Base-by-base conservation (phyloP, 2,888 invertebrate species). In the Ligdia adustata region DNA sequence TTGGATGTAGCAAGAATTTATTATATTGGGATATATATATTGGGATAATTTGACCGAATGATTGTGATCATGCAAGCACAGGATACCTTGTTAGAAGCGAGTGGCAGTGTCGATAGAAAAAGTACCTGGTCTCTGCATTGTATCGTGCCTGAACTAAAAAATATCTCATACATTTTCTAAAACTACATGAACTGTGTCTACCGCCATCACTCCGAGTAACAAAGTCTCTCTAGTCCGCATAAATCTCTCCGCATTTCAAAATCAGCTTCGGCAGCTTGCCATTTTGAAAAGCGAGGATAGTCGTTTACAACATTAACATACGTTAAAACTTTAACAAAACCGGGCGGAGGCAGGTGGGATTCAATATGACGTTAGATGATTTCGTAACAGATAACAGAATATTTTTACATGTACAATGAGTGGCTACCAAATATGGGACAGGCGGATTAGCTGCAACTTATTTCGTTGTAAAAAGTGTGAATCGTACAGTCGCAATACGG, bases 401-500 rank as follows among this genome's bases (percentile, higher is more conserved):
- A 61, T 52, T 64, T 72, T 69, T 63, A 55, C 60, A 64, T 66
- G 43, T 48, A 47, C 43, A 64, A 62, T 55, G 60, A 63, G 46
- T 51, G 26, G 18, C 1, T 18, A 5, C 4, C 4, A 18, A 18
- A 4, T 18, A 18, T 4, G 6, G 6, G 18, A 18, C 6, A 18
- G 6, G 6, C 4, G 18, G 6, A 5, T 18, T 18, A 18, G 18
- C 18, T 5, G 6, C 4, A 18, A 18, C 4, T 18, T 18, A 5
- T 5, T 4, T 16, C 3, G 16, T 3, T 16, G 5, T 59, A 62
- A 66, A 62, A 55, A 18, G 45, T 47, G 55, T 43, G 52, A 58
- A 57, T 49, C 48, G 16, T 3, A 5, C 16, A 63, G 52, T 67
- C 69, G 79, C 75, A 80, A 73, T 81, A 79, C 72, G 75, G 75